Conservation (phyloP, 2,888 invertebrate species). For the Heliothis peltigera region DNA sequence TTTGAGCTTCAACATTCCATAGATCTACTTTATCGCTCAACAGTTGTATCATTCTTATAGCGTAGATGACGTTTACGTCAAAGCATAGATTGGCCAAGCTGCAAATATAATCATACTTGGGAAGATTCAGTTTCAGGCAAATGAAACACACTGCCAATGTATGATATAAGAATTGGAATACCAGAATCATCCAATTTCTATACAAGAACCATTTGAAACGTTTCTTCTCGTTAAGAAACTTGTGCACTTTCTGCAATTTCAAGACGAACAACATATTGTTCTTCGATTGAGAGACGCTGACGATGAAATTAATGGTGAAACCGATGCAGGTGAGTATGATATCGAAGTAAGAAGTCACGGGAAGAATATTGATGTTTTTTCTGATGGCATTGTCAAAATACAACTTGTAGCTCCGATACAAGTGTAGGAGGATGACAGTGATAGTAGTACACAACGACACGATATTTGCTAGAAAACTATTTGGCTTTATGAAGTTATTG, state of each 20-base stretch:
- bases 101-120: background rate
- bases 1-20: slow-evolving; percentile 16
- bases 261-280: background rate
- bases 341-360: background rate
- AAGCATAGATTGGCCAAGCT: background rate
- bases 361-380: background rate
- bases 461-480: slow-evolving; percentile 6
- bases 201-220: background rate
- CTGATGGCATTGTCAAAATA: background rate
- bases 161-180: background rate
- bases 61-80: slow-evolving; percentile 24
- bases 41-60: slow-evolving; percentile 3
- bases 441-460: background rate
- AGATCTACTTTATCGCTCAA: slow-evolving; percentile 16
- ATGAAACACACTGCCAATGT: background rate
- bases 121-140: background rate
- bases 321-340: background rate
- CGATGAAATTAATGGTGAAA: background rate
- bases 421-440: background rate
- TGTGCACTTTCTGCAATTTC: background rate
- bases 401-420: background rate
- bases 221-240: background rate
- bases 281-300: background rate
- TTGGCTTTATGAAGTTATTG: background rate
- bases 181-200: background rate